Evolutionary conservation across 1,140 invertebrate genomes (phyloP).

Genomic region (Drosophila ananassae): DNA sequence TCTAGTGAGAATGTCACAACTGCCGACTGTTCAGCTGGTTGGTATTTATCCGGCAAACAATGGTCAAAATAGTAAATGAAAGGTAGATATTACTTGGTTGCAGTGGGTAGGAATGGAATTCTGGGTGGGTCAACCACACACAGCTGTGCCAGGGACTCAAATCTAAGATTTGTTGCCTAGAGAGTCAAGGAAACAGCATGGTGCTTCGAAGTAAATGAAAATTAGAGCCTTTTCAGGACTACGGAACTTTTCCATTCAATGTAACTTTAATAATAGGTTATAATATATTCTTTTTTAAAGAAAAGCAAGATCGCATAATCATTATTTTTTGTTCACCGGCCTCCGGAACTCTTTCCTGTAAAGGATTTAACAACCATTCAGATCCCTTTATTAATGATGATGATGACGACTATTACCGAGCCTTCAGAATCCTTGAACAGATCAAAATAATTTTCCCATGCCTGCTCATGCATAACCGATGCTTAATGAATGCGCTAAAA

Average conservation of each 20-base stretch:
- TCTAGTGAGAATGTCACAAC: constrained; percentile 37
- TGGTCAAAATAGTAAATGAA: constrained; percentile 11
- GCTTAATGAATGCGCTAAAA: constrained; percentile 41
- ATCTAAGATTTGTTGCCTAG: neutral
- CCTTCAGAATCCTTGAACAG: constrained; percentile 12
- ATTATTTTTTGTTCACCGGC: neutral
- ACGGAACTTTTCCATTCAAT: too few species aligned
- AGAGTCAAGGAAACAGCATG: neutral
- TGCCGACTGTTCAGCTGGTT: constrained; percentile 51
- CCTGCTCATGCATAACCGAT: constrained; percentile 64
- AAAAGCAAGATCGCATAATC: neutral
- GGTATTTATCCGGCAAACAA: constrained; percentile 21
- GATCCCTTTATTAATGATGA: constrained; percentile 27
- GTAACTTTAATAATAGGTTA: too few species aligned
- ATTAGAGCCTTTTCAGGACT: neutral
- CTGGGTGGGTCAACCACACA: constrained; percentile 41
- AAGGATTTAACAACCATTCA: constrained; percentile 4
- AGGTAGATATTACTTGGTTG: constrained; percentile 41
- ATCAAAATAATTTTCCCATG: constrained; percentile 61
- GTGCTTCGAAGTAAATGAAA: neutral
- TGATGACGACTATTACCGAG: constrained; percentile 14
- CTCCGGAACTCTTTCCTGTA: neutral
- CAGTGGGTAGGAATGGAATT: constrained; percentile 26
- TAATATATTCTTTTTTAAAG: neutral
- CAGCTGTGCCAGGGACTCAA: constrained; percentile 15